Conservation (phyloP, 2,113 vertebrate genomes). For the Antechinus stuartii region DNA sequence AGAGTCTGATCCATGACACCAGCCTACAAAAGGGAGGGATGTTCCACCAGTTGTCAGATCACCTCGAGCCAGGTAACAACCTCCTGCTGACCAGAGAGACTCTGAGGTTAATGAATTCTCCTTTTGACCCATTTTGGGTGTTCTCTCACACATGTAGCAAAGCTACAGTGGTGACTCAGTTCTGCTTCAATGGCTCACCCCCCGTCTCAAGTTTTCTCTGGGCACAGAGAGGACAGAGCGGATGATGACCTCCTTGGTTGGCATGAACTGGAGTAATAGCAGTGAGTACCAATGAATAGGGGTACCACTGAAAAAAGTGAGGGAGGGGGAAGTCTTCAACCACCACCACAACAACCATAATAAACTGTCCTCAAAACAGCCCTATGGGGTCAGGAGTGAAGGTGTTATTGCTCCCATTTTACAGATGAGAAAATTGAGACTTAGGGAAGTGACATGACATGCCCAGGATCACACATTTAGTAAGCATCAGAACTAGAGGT, state of each 20-base stretch:
- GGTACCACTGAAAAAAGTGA: not conserved
- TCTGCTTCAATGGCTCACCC: not conserved
- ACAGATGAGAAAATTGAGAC: not conserved
- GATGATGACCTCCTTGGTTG: not conserved
- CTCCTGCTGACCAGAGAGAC: fast-evolving
- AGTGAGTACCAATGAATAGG: fast-evolving
- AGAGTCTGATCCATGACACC: not conserved
- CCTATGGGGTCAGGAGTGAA: not conserved
- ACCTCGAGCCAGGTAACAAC: not conserved
- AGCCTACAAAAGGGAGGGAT: not conserved
- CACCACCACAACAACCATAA: not conserved
- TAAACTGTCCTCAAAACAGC: not conserved
- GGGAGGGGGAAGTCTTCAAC: not conserved
- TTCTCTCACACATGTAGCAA: not conserved
- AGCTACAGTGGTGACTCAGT: not conserved
- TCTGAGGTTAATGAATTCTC: not conserved
- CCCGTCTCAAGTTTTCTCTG: not conserved
- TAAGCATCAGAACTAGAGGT: not conserved
- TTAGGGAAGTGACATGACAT: not conserved
- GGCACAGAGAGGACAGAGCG: not conserved
- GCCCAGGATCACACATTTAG: not conserved
- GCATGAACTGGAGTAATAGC: not conserved
- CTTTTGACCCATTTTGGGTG: conserved; percentile 16
- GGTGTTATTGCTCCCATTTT: not conserved
- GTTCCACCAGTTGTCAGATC: not conserved